Evolutionary conservation across 2,113 vertebrate species (phyloP), one percentile per base, ranked within the genome.

Genomic region (Tetraodon nigroviridis): DNA sequence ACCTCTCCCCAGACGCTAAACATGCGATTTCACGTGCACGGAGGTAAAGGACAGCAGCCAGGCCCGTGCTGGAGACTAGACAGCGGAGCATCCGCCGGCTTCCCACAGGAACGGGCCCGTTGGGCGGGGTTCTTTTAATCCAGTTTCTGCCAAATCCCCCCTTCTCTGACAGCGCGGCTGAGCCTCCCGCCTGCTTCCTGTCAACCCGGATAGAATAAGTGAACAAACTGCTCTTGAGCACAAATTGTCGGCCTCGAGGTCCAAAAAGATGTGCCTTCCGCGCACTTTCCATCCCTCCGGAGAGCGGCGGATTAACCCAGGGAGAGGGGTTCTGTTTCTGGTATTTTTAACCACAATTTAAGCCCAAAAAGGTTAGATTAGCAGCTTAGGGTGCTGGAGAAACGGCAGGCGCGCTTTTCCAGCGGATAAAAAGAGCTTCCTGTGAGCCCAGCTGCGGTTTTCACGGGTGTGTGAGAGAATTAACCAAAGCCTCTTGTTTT

Each of bases 301-400:
- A n/a, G n/a, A n/a, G n/a, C n/a, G n/a, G n/a, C n/a, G n/a, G n/a
- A n/a, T n/a, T n/a, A n/a, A n/a, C n/a, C n/a, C n/a, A n/a, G n/a
- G n/a, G n/a, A n/a, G n/a, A n/a, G n/a, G n/a, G n/a, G 56, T 66
- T 32, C 22, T 17, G 12, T 44, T 44, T 17, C 48, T 67, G 52
- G 22, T 57, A 51, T 47, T 57, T 51, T 59, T 55, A 37, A 59
- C 70, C 62, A 73, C 51, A 69, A 71, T 78, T 81, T 67, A 67
- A 81, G 62, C 67, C 60, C 80, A 75, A 79, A 88, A 81, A 80
- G 84, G 81, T 75, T 27, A 40, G 51, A 48, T 79, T 84, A 83
- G 79, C 63, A 69, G 83, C 78, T 85, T 79, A 70, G 61, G 66
- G 22, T 46, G 57, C 51, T 46, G 55, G 60, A 49, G 62, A 48